Base-by-base conservation (phyloP, 2,113 vertebrate genomes). In the Rhipidura dahli region DNA sequence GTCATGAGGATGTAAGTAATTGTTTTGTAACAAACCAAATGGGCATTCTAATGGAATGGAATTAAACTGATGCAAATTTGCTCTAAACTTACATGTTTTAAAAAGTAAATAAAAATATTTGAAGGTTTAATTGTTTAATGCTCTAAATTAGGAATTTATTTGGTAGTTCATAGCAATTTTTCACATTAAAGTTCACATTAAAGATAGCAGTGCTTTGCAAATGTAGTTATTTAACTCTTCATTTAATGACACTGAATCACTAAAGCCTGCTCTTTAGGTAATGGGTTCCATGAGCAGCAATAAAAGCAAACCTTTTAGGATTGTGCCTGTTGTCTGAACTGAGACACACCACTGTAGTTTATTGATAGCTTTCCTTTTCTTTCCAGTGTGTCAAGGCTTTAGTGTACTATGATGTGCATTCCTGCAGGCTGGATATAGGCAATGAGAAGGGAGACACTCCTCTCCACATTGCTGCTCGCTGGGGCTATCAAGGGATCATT, bases 401-500 rank as follows among this genome's bases (percentile, higher is more conserved):
- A 96, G 99, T 99, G 75, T 99, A 99, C 97, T 99, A 98, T 8
- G 99, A 99, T 23, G 94, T 98, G 79, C 98, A 98, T 70, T 96
- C 97, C 13, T 99, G 99, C 88, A 98, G 98, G 7, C 97, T 99
- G 83, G 99, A 99, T 75, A 96, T 98, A 53, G 98, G 98, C 68
- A 99, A 99, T 6, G 99, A 99, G 65, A 99, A 99, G 93, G 99
- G 99, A 49, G 99, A 99, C 96, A 98, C 99, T 0, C 97, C 99
- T 13, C 98, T 99, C 33, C 99, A 99, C 96, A 97, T 99, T 21
- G 99, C 99, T 26, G 98, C 99, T 3, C 99, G 99, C 5, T 99
- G 99, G 99, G 99, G 99, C 66, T 99, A 99, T 37, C 99, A 99
- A 66, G 98, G 98, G 37, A 98, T 99, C 97, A 98, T 99, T 56